Percentiles rank a stretch among this genome's conserved stretches.
Conservation (phyloP, 2,113 vertebrate species). For the Corvus moneduloides region DNA sequence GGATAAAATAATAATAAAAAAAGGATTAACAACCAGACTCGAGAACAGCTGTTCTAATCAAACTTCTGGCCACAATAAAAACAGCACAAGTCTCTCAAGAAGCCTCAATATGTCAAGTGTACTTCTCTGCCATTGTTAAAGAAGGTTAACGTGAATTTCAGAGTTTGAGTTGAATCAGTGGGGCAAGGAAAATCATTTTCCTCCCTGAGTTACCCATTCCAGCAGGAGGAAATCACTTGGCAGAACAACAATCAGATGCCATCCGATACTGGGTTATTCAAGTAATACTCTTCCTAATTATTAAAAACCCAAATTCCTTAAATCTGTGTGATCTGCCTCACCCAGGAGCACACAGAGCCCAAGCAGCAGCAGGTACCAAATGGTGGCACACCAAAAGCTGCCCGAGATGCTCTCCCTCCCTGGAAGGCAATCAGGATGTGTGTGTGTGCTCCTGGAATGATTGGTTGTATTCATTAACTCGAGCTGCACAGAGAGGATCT, state of each 20-base stretch:
- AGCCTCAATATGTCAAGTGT: not conserved
- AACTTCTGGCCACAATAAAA: not conserved
- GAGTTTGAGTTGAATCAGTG: not conserved
- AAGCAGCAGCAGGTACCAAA: not conserved
- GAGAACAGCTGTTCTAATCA: not conserved
- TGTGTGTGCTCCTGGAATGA: not conserved
- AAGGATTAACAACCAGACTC: not conserved
- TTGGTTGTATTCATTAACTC: not conserved
- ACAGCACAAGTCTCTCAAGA: not conserved
- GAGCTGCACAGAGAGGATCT: not conserved
- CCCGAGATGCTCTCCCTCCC: not conserved
- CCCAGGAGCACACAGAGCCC: not conserved
- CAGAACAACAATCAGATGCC: not conserved
- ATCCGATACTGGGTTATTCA: not conserved
- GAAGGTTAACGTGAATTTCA: not conserved
- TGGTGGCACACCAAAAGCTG: not conserved
- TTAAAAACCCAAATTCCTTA: not conserved
- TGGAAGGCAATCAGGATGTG: not conserved
- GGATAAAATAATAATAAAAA: not conserved
- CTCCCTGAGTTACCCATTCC: too few relatives aligned
- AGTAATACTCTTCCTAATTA: not conserved
- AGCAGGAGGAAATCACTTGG: not conserved
- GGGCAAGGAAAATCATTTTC: not conserved
- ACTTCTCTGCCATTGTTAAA: not conserved
- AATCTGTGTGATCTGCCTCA: fast-evolving